phyloP scores from a whole-genome alignment of 2,113 vertebrate species.

The Sardina pilchardus region DNA sequence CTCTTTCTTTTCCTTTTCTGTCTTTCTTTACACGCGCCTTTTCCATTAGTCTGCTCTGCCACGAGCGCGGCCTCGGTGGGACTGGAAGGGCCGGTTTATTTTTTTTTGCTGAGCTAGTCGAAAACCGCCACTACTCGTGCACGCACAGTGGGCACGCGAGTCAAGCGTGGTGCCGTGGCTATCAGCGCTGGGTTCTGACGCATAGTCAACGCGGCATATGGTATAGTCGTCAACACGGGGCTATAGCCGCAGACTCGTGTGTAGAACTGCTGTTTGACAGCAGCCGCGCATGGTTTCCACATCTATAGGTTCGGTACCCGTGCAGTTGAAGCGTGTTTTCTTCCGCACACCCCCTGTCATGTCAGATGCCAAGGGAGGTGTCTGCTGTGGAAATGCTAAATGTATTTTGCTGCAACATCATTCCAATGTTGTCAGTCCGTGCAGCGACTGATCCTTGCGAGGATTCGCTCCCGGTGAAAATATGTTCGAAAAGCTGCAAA shows the following conservation, averaged over 20 bases:
- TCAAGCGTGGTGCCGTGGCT: not conserved
- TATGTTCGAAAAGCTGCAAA: not conserved
- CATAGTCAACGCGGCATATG: not conserved
- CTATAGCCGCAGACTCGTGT: not conserved
- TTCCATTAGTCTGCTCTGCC: not conserved
- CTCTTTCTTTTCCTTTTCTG: not conserved
- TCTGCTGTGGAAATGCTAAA: not conserved
- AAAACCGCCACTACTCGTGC: not conserved
- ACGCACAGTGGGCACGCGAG: not conserved
- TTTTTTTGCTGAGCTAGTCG: not conserved
- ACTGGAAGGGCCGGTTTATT: not conserved
- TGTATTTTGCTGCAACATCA: not conserved
- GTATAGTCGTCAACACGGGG: not conserved
- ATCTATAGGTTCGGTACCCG: not conserved
- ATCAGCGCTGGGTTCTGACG: not conserved
- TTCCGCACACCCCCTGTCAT: not conserved
- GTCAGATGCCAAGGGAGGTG: not conserved
- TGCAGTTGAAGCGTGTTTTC: not conserved
- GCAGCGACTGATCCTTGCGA: not conserved
- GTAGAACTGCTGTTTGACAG: not conserved
- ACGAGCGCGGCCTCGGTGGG: not conserved
- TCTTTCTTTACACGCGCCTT: slow-evolving; percentile 13
- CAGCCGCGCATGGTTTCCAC: not conserved
- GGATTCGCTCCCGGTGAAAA: not conserved
- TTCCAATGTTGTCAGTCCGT: not conserved